These are phyloP conservation scores for Busseola fusca DNA, from an alignment of 2,888 invertebrate genomes.

Conservation along the genomic window DNA sequence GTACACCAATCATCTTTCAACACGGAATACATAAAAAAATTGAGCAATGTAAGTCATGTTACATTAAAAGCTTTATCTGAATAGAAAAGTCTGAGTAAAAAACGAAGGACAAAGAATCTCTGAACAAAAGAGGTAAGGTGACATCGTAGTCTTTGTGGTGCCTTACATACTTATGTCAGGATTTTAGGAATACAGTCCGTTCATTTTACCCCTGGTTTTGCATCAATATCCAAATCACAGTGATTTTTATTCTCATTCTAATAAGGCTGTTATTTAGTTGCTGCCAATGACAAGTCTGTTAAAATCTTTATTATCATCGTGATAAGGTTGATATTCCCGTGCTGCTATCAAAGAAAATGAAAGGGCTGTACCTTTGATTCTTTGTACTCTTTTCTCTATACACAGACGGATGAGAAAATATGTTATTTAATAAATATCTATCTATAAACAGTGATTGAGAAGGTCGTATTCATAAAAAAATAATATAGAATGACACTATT, in stretches of 20 bases:
- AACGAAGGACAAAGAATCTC: neutral
- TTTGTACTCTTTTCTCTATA: constrained; percentile 2
- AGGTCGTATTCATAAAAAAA: constrained; percentile 3
- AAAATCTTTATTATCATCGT: neutral
- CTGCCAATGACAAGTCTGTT: neutral
- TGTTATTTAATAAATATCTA: neutral
- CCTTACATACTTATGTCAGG: neutral
- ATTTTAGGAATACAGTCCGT: neutral
- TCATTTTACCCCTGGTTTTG: neutral
- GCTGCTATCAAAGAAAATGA: neutral
- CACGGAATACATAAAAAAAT: neutral
- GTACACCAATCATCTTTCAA: neutral
- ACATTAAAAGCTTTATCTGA: constrained; percentile 8
- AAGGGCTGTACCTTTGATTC: neutral
- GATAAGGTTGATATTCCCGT: neutral
- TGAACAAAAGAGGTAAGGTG: constrained; percentile 16
- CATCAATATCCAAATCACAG: neutral
- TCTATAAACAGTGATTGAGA: neutral
- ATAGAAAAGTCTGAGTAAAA: constrained; percentile 9
- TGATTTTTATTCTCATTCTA: neutral
- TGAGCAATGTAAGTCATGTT: neutral
- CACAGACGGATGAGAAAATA: neutral
- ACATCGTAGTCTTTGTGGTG: constrained; percentile 15
- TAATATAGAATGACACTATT: neutral
- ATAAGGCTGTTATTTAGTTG: neutral